Evolutionary conservation across 2,797 vertebrate genomes (phyloP).

Genomic region (Karalla daura): DNA sequence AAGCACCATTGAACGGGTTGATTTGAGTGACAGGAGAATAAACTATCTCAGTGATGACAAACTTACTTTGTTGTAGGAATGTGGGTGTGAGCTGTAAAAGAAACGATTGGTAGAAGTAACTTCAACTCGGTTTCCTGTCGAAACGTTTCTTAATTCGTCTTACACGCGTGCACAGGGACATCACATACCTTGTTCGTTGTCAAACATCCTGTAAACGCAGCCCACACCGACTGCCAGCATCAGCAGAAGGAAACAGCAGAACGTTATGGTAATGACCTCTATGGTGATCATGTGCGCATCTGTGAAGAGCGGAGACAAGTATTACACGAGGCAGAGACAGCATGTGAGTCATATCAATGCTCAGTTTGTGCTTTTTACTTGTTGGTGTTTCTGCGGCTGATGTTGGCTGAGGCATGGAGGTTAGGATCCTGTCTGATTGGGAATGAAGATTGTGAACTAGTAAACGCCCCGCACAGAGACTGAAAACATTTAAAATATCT

Average conservation of each 20-base stretch:
- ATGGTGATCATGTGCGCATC: slow-evolving; percentile 23
- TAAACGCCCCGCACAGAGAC: slow-evolving; percentile 3
- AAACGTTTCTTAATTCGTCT: not conserved
- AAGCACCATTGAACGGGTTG: not conserved
- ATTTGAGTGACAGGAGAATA: not conserved
- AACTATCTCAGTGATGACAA: not conserved
- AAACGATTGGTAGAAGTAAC: not conserved
- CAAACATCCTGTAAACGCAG: slow-evolving; percentile 57
- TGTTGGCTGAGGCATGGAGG: slow-evolving; percentile 16
- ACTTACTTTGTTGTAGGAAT: slow-evolving; percentile 55
- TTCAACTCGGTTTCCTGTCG: not conserved
- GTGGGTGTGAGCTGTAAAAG: slow-evolving; percentile 22
- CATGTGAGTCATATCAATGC: not conserved
- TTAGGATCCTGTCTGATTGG: slow-evolving; percentile 44
- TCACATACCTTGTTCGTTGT: slow-evolving; percentile 56
- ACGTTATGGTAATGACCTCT: slow-evolving; percentile 65
- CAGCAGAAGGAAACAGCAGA: slow-evolving; percentile 76
- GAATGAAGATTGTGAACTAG: slow-evolving; percentile 1
- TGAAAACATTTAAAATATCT: not conserved
- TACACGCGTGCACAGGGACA: not conserved
- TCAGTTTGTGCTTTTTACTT: slow-evolving; percentile 42
- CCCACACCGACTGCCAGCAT: slow-evolving; percentile 41
- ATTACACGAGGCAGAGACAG: not conserved
- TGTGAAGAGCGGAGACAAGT: slow-evolving; percentile 35
- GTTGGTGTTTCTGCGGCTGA: slow-evolving; percentile 30